Percentiles rank a stretch among this genome's conserved stretches.
Evolutionary conservation across 2,797 vertebrate species (phyloP).

Genomic region (Adrianichthys oophorus): DNA sequence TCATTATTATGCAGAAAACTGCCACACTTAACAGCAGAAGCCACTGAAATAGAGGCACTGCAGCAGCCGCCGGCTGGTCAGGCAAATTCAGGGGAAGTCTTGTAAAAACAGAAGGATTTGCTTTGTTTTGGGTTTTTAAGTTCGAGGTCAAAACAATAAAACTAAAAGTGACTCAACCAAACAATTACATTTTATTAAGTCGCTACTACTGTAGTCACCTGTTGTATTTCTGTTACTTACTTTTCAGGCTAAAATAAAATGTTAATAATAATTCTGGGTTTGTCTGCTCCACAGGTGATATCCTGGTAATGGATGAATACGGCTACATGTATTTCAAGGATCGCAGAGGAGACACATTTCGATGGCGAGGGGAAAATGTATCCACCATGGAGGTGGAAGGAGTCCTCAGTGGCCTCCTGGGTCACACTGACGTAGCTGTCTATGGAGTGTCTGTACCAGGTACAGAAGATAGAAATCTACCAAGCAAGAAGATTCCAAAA

Average conservation of each 20-base stretch:
- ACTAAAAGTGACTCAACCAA: too few species aligned
- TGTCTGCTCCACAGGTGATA: constrained; percentile 73
- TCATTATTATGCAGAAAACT: too few species aligned
- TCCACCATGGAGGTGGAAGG: constrained; percentile 88
- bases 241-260: neutral
- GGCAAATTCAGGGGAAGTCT: too few species aligned
- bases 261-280: neutral
- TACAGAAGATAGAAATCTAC: constrained; percentile 15
- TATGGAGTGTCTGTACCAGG: constrained; percentile 86
- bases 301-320: constrained; percentile 89
- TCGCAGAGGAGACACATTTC: constrained; percentile 87
- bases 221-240: too few species aligned
- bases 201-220: too few species aligned
- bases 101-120: too few species aligned
- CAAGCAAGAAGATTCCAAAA: neutral
- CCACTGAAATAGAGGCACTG: too few species aligned
- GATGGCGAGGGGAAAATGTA: constrained; percentile 90
- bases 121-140: too few species aligned
- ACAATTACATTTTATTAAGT: rapidly evolving
- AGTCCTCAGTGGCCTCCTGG: constrained; percentile 81
- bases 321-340: constrained; percentile 91
- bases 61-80: too few species aligned
- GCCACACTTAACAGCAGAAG: too few species aligned
- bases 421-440: constrained; percentile 84
- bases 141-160: too few species aligned